Evolutionary conservation across 1,140 invertebrate genomes (phyloP).

Genomic region (Ostrea denselamellosa): DNA sequence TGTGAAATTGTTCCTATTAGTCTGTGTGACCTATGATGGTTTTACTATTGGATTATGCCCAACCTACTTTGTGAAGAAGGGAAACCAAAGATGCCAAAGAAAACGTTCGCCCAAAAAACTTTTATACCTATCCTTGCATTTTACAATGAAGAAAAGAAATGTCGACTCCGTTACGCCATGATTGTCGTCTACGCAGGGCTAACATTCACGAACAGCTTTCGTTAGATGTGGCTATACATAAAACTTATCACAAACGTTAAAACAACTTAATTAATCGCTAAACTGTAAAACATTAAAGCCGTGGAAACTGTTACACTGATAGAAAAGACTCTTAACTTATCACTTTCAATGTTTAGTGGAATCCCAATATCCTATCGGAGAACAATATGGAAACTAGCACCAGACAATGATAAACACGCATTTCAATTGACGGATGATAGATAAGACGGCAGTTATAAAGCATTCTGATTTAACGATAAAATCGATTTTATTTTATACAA

Average conservation of each 20-base stretch:
- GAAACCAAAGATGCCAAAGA: not conserved
- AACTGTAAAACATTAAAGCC: not conserved
- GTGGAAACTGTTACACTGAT: not conserved
- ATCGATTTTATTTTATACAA: not conserved
- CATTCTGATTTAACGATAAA: not conserved
- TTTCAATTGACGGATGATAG: not conserved
- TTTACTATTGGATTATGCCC: not conserved
- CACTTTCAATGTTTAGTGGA: not conserved
- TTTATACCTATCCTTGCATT: not conserved
- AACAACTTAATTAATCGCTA: not conserved
- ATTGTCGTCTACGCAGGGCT: too few relatives aligned
- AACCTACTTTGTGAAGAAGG: not conserved
- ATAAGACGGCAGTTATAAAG: not conserved
- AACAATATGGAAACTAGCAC: too few relatives aligned
- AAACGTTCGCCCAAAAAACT: not conserved
- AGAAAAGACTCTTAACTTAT: not conserved
- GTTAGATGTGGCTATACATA: not conserved
- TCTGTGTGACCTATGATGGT: not conserved
- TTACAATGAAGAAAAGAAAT: not conserved
- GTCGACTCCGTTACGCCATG: not conserved
- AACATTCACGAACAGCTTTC: too few relatives aligned
- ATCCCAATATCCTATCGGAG: not conserved
- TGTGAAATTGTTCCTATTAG: slow-evolving; percentile 33
- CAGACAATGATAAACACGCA: not conserved
- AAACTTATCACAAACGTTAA: not conserved